Evolutionary conservation across 64 coral and sea anemone species (phyloP), one percentile per base, ranked within the genome.

Genomic region (Dendronephthya gigantea): DNA sequence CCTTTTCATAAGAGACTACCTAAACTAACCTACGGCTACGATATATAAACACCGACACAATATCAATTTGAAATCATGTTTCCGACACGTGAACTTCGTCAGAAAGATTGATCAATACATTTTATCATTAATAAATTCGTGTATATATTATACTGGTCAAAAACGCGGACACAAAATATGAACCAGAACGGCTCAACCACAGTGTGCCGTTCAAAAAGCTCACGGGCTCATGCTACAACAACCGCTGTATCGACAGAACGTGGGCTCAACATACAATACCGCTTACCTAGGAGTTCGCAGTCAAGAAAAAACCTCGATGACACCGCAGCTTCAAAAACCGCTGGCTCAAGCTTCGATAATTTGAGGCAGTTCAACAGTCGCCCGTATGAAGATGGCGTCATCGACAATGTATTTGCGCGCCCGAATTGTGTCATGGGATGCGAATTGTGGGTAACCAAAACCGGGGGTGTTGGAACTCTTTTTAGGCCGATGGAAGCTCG

Each of bases 381-480:
- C 72, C 1, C 72, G 72, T 9, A 79, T 79, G 22, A 79, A 79
- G 31, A 79, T 34, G 32, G 72, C 72, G 72, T 79, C 72, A 34
- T 79, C 72, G 2, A 79, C 72, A 33, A 79, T 79, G 28, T 79
- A 79, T 29, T 79, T 79, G 15, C 72, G 72, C 3, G 72, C n/a
- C 16, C 72, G 72, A 29, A 79, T 28, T 39, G 72, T 79, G 15
- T 79, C 72, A 39, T 98, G 95, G 12, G 95, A 93, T 14, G 93
- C 90, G 85, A 98, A 98, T 88, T 98, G 95, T 14, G 95, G 95
- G 45, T 98, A 98, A 1, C 95, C 95, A 88, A 98, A 98, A 15
- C 95, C 95, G 17, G 93, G 89, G 1, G 95, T 85, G 13, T 84
- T 45, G 55, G 89, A 82, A 76, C 93, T 98, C 45, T 98, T 98